Base-by-base conservation (phyloP, 2,113 vertebrate genomes). In the Tetrao urogallus region DNA sequence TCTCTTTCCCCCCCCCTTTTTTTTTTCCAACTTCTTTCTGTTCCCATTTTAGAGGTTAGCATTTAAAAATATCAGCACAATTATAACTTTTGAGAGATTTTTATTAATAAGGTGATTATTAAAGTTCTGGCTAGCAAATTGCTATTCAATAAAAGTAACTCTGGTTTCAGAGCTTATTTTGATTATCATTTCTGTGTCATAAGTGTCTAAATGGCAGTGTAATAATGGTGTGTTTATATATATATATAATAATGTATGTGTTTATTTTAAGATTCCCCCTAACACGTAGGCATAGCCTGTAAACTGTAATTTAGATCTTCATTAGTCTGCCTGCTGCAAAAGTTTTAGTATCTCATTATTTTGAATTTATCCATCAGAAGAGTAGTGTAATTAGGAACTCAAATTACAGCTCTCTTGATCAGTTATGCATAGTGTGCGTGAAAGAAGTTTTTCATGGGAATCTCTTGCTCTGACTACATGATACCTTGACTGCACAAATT, bases 11-110 rank as follows among this genome's bases (percentile, higher is more conserved):
- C 7, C 36, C 38, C 38, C 38, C 38, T 72, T 27, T 17, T 2
- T 36, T 13, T 47, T 28, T 47, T 27, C 6, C 3, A 32, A 11
- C 28, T 24, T 30, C 4, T 48, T 63, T 63, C 36, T 63, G 38
- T 63, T 28, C 4, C 40, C 0, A 30, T 80, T 70, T 60, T 38
- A 86, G 22, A 47, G 1, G 1, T 42, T 48, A 11, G 2, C 3
- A 17, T 63, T n/a, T 40, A 19, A 82, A 83, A 84, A 76, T 45
- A 0, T 14, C 16, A 78, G 8, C 13, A 78, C 2, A 56, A 42
- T 10, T 72, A 64, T 19, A 79, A 30, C 32, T 78, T 60, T 8
- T 69, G 13, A 60, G 5, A 1, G 52, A 72, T 6, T 82, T 54
- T 8, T 69, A 2, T 56, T 74, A n/a, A n/a, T 24, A 60, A 32